phyloP scores from a whole-genome alignment of 1,140 invertebrate species.

The Drosophila persimilis region DNA sequence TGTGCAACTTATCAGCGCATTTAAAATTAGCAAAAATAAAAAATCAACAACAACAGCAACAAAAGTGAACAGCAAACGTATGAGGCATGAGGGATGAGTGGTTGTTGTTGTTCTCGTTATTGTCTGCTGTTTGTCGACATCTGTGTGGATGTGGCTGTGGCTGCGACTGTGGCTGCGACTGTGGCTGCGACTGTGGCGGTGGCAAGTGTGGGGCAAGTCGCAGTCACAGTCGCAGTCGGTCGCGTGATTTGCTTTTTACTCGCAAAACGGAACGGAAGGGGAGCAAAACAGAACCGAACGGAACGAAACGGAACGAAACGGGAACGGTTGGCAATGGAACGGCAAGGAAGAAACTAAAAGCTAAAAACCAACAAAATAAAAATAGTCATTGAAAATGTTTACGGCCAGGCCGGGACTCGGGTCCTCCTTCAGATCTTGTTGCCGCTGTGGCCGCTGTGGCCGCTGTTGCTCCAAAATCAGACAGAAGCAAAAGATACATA shows the following conservation, averaged over 20 bases:
- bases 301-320: background rate
- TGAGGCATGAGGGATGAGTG: background rate
- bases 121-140: slow-evolving; percentile 63
- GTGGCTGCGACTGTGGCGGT: slow-evolving; percentile 13
- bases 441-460: background rate
- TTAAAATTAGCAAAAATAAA: slow-evolving; percentile 64
- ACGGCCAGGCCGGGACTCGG: slow-evolving; percentile 33
- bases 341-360: slow-evolving; percentile 69
- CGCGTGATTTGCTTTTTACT: slow-evolving; percentile 75
- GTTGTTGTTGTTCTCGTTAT: slow-evolving; percentile 8
- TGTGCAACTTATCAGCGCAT: slow-evolving; percentile 79
- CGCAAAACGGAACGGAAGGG: slow-evolving; percentile 60
- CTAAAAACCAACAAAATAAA: slow-evolving; percentile 53
- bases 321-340: slow-evolving; percentile 19
- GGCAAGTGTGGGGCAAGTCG: slow-evolving; percentile 42
- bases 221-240: slow-evolving; percentile 50
- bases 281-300: slow-evolving; percentile 8
- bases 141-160: slow-evolving; percentile 37
- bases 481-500: background rate
- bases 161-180: too few relatives aligned
- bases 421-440: slow-evolving; percentile 39
- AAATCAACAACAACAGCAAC: slow-evolving; percentile 11
- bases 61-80: slow-evolving; percentile 33
- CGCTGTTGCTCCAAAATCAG: slow-evolving; percentile 55
- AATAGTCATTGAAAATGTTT: slow-evolving; percentile 80